Evolutionary conservation across 2,888 invertebrate species (phyloP), one percentile per base, ranked within the genome.

Genomic region (Pollenia angustigena): DNA sequence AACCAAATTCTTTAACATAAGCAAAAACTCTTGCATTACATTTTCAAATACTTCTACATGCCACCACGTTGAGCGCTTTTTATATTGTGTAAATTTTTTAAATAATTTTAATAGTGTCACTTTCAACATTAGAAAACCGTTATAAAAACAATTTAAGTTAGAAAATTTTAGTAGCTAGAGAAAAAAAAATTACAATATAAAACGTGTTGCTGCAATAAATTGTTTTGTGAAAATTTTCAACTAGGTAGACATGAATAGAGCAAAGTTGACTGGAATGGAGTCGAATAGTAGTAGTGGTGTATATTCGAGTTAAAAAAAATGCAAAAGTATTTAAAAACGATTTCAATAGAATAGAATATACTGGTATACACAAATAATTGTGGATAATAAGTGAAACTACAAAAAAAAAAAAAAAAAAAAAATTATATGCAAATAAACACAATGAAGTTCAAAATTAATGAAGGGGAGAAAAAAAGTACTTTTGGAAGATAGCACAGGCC

Each of bases 81-180:
- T 69, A 18, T 54, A 12, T 16, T 62, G 42, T 11, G 54, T 23
- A 72, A 52, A 56, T 72, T 16, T 78, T 69, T 76, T 52, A 71
- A 58, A 64, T 50, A 82, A 75, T 72, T 83, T 76, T 66, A 83
- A 83, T 80, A 83, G 86, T 86, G 86, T 81, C 86, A 86, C 80
- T 86, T 83, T 86, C 76, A 83, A 72, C 83, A 66, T 71, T 71
- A 71, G 72, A 75, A 56, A 72, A 83, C 86, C 83, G 83, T 83
- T 86, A 85, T 62, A 81, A 48, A 78, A 69, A 71, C 82, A 80
- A 71, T 83, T 86, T 42, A 66, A 80, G 48, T 72, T 48, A 52
- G 11, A 74, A 71, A 58, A 32, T 72, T 46, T 3, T 23, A 44
- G 23, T 14, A 10, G 66, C 23, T 66, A 23, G 23, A 44, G n/a